Conservation (phyloP, 1,140 invertebrate species). For the Calliopsis andreniformis region DNA sequence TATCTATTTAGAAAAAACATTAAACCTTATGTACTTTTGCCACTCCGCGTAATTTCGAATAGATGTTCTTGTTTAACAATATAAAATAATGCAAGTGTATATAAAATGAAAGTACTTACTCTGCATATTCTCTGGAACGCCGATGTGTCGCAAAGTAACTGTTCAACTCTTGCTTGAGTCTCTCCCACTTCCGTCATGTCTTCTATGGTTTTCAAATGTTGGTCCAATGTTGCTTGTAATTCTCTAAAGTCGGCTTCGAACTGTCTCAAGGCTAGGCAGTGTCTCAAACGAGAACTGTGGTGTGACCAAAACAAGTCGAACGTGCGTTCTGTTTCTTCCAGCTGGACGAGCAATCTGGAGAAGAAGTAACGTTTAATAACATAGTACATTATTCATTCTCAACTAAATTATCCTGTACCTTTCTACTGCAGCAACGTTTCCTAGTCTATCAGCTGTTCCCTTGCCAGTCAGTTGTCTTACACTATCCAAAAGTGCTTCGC, state of each 20-base stretch:
- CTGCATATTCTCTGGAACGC: constrained; percentile 89
- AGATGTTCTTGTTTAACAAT: background rate
- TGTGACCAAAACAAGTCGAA: constrained; percentile 97
- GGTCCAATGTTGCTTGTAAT: constrained; percentile 87
- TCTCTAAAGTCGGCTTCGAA: constrained; percentile 95
- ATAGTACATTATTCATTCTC: background rate
- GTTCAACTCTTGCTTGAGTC: constrained; percentile 89
- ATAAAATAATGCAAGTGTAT: background rate
- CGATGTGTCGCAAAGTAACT: constrained; percentile 88
- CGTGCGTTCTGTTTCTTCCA: constrained; percentile 96
- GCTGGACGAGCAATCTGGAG: constrained; percentile 93
- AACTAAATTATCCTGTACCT: constrained; percentile 82
- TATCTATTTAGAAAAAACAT: constrained; percentile 6
- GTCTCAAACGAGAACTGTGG: constrained; percentile 92
- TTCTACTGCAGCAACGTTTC: constrained; percentile 96
- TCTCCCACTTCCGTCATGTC: constrained; percentile 94
- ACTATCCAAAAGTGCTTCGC: constrained; percentile 89
- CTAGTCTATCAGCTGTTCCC: constrained; percentile 85
- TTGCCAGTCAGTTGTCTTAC: constrained; percentile 83
- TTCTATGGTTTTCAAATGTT: constrained; percentile 87
- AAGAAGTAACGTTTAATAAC: constrained; percentile 59
- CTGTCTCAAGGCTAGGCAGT: constrained; percentile 93
- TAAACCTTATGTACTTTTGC: constrained; percentile 9
- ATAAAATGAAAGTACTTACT: constrained; percentile 77
- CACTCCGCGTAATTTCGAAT: constrained; percentile 13